Evolutionary conservation across 2,888 invertebrate genomes (phyloP).

Genomic region (Eilema sororculum): DNA sequence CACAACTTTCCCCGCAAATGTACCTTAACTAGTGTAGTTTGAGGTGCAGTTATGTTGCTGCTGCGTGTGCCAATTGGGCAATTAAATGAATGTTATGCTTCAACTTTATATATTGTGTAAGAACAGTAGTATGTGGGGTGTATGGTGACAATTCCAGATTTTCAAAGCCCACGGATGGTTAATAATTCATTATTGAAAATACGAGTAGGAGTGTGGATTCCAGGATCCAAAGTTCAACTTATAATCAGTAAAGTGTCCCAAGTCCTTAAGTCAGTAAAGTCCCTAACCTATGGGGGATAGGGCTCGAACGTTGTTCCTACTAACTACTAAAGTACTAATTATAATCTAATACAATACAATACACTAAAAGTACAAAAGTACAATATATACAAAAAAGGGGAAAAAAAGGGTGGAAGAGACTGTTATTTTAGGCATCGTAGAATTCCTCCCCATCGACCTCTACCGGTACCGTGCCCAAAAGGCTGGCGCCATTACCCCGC

Average conservation of each 20-base stretch:
- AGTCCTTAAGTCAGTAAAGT: too few species aligned
- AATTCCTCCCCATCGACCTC: too few species aligned
- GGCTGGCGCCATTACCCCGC: too few species aligned
- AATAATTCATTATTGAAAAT: background rate
- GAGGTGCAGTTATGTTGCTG: conserved; percentile 43
- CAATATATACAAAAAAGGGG: too few species aligned
- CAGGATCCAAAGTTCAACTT: background rate
- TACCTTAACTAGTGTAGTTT: conserved; percentile 60
- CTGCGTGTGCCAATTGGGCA: conserved; percentile 22
- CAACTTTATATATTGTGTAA: background rate
- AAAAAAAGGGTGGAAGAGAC: too few species aligned
- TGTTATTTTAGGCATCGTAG: too few species aligned
- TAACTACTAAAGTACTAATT: too few species aligned
- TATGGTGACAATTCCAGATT: background rate
- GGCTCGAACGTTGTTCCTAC: too few species aligned
- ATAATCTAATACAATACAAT: too few species aligned
- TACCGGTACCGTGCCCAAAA: too few species aligned
- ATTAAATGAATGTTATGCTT: conserved; percentile 18
- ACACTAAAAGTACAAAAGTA: too few species aligned
- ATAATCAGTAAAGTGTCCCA: background rate
- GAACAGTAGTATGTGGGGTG: background rate
- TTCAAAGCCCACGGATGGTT: background rate
- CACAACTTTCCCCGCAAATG: conserved; percentile 64
- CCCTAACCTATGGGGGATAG: too few species aligned
- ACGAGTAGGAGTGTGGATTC: background rate